A percentile compares a stretch with the other conserved stretches of the same genome.
These are phyloP conservation scores for Akabosia matsudoensis DNA, from an alignment of 1,140 invertebrate species.

Conservation along the genomic window DNA sequence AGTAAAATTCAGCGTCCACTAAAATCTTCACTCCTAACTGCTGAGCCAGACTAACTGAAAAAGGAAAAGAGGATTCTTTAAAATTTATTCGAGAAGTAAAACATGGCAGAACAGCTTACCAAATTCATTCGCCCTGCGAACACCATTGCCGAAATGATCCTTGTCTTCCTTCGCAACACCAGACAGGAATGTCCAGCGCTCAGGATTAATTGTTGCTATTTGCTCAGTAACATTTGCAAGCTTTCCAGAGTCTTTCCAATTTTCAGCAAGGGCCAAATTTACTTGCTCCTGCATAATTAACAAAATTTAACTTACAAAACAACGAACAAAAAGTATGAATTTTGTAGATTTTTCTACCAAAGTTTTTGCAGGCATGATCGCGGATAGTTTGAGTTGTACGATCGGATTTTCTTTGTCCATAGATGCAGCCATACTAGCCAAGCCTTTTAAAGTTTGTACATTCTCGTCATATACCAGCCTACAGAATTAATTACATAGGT, in stretches of 20 bases:
- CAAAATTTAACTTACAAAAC: not conserved
- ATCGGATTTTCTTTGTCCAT: constrained; percentile 46
- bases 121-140: constrained; percentile 34
- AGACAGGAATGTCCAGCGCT: not conserved
- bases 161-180: constrained; percentile 3
- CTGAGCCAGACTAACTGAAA: constrained; percentile 32
- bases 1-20: constrained; percentile 52
- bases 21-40: constrained; percentile 45
- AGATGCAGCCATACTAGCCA: constrained; percentile 42
- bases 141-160: constrained; percentile 36
- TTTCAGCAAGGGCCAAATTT: constrained; percentile 15
- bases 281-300: constrained; percentile 33
- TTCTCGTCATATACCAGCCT: constrained; percentile 49
- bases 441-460: constrained; percentile 44
- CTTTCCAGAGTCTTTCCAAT: constrained; percentile 4
- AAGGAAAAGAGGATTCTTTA: not conserved
- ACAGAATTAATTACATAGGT: not conserved
- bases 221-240: not conserved
- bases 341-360: constrained; percentile 44
- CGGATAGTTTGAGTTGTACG: constrained; percentile 50
- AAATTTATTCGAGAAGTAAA: not conserved
- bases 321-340: not conserved
- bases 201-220: not conserved
- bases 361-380: constrained; percentile 48
- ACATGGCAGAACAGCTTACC: constrained; percentile 24